Evolutionary conservation across 2,797 vertebrate species (phyloP), one percentile per base, ranked within the genome.

Genomic region (Pelobates cultripes): DNA sequence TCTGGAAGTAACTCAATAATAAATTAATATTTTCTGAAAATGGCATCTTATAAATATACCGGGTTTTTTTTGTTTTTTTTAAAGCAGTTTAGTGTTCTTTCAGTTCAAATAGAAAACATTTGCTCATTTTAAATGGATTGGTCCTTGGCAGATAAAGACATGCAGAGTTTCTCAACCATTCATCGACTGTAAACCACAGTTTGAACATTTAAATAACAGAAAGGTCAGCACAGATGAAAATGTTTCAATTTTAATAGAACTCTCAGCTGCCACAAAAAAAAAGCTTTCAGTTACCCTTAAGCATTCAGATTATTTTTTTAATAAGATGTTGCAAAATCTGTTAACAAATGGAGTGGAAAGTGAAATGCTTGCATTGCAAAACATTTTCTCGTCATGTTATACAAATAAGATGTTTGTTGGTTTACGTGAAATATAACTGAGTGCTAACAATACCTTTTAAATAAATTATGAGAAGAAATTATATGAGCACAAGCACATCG

Each of bases 21-120:
- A 28, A 28, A 1, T 15, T 15, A 64, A 64, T 40, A 64, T 64
- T 60, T 28, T n/a, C 42, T 73, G 53, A 73, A 47, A 14, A 43
- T 43, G 43, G 63, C 43, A 79, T 43, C 8, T 51, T 40, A 72
- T 72, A 71, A 79, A 79, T 72, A 51, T 51, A 51, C 40, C 71
- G 40, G 9, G 53, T 42, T 13, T 4, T 40, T 14, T 43, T 28
- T 28, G 28, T 28, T 28, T 28, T 41, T n/a, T 44, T 43, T 53
- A 69, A 47, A n/a, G 57, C 42, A 7, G 43, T 64, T 70, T 63
- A 17, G 14, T 72, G 47, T 63, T 40, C 55, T 79, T 43, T 43
- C 77, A 79, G 47, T 72, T 60, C 7, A 71, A 72, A 63, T 12
- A 45, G 44, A 64, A 72, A 79, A 79, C 77, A 79, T 79, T 55